Evolutionary conservation across 2,113 vertebrate genomes (phyloP).

Genomic region (Formicarius rufipectus): DNA sequence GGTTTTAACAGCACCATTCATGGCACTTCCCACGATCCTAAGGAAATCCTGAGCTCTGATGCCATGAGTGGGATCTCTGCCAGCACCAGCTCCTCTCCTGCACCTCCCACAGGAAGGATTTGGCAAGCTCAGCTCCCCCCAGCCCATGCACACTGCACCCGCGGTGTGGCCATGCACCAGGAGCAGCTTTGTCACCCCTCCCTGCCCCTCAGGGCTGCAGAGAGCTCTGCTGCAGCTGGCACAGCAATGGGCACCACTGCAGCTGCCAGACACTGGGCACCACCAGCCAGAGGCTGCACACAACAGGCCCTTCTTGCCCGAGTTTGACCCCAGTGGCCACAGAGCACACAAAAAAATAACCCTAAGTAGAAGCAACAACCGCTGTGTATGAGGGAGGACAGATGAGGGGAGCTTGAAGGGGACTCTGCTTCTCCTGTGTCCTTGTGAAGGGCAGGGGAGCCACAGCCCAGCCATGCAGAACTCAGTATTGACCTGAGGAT

Average conservation of each 20-base stretch:
- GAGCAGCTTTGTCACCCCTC: not conserved
- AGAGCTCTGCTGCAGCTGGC: not conserved
- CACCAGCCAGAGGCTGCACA: not conserved
- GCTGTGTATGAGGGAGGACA: not conserved
- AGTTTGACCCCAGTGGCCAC: not conserved
- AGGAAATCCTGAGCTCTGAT: not conserved
- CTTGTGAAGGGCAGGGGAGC: not conserved
- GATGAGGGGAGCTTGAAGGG: not conserved
- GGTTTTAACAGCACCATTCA: not conserved
- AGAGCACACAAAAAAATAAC: not conserved
- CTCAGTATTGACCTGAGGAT: not conserved
- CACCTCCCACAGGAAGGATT: not conserved
- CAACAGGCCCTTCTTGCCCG: rapidly evolving
- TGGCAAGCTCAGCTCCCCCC: not conserved
- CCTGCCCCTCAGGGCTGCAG: not conserved
- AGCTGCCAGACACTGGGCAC: not conserved
- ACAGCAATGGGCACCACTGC: rapidly evolving
- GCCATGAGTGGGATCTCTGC: not conserved
- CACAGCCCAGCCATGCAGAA: not conserved
- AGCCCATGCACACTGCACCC: not conserved
- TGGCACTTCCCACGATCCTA: not conserved
- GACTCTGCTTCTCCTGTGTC: not conserved
- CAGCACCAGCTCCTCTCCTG: not conserved
- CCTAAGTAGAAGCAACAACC: not conserved
- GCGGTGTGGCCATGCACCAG: not conserved